phyloP scores from a whole-genome alignment of 1,140 invertebrate species.

The Tigriopus japonicus region DNA sequence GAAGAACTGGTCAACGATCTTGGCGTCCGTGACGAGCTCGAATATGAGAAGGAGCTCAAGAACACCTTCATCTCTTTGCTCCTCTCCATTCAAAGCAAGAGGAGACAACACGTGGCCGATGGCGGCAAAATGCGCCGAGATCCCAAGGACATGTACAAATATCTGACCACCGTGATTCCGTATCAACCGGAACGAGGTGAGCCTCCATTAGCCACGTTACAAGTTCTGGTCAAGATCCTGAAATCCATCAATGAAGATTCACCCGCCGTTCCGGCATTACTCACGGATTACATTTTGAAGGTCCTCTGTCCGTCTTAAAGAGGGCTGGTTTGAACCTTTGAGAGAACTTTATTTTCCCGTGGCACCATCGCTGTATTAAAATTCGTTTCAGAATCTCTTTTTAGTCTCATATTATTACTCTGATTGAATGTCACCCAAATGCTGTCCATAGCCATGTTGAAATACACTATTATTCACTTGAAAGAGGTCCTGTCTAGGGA shows the following conservation, averaged over 20 bases:
- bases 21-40: conserved; percentile 81
- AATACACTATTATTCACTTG: no score
- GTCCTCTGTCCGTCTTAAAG: conserved; percentile 30
- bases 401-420: no score
- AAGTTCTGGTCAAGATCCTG: conserved; percentile 92
- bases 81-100: conserved; percentile 83
- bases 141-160: conserved; percentile 19
- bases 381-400: no score
- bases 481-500: no score
- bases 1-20: conserved; percentile 42
- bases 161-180: conserved; percentile 38
- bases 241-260: conserved; percentile 98
- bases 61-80: conserved; percentile 96
- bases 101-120: conserved; percentile 43
- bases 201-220: conserved; percentile 71
- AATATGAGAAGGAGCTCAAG: conserved; percentile 97
- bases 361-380: no score
- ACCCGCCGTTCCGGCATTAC: conserved; percentile 81
- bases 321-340: no score
- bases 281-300: conserved; percentile 98
- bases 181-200: conserved; percentile 57
- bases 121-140: conserved; percentile 6
- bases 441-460: no score
- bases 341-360: no score
- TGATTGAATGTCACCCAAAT: no score